phyloP scores from a whole-genome alignment of 1,140 invertebrate species.

The Panagrolaimus sp. region DNA sequence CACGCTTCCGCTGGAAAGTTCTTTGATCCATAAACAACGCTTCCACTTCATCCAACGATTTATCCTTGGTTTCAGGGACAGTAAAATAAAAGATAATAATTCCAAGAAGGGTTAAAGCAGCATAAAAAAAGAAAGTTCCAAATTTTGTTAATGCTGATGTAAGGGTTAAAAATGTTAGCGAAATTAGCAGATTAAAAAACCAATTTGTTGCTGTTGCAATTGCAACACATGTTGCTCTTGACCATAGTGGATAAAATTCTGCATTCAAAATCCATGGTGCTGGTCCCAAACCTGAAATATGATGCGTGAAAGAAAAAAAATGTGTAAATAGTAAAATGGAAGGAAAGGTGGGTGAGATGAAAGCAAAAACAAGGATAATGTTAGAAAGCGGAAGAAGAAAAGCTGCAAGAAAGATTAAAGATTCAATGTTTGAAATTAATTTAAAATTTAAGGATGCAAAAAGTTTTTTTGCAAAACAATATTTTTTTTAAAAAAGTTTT shows the following conservation, averaged over 20 bases:
- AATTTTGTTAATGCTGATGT: conserved; percentile 61
- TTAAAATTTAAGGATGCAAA: too few species aligned
- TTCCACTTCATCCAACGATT: conserved; percentile 77
- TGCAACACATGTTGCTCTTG: conserved; percentile 63
- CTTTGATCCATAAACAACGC: conserved; percentile 23
- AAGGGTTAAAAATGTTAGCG: conserved; percentile 66
- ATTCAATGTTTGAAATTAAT: too few species aligned
- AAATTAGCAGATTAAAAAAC: conserved; percentile 64
- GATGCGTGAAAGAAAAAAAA: neutral
- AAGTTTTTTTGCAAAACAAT: too few species aligned
- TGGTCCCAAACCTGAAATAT: neutral
- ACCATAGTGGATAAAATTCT: conserved; percentile 55
- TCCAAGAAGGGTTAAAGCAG: conserved; percentile 68
- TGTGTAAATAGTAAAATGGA: neutral
- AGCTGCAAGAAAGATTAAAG: too few species aligned
- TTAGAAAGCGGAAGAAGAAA: too few species aligned
- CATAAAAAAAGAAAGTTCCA: conserved; percentile 59
- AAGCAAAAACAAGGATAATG: too few species aligned
- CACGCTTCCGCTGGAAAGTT: too few species aligned
- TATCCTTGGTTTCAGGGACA: conserved; percentile 84
- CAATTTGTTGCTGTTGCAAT: conserved; percentile 65
- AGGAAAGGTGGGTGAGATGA: too few species aligned
- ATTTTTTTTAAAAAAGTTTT: too few species aligned
- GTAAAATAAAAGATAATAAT: conserved; percentile 73
- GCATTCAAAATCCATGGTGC: conserved; percentile 4